These are phyloP conservation scores for Cyrtonyx montezumae DNA, from an alignment of 2,113 vertebrate species.

Conservation along the genomic window DNA sequence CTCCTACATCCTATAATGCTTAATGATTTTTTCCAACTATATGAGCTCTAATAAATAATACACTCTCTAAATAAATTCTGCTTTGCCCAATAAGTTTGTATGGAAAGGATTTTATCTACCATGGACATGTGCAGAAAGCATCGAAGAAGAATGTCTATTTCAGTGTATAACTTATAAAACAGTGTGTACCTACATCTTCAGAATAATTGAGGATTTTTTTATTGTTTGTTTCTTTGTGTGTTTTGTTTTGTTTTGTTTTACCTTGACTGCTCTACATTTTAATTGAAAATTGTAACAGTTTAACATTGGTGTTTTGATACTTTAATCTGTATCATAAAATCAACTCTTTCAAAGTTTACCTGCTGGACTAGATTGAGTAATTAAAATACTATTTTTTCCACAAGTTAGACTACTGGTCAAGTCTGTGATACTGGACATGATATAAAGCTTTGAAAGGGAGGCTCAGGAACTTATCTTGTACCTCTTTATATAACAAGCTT, in stretches of 20 bases:
- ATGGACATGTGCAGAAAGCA: neutral
- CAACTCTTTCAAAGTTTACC: neutral
- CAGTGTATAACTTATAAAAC: neutral
- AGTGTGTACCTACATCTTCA: conserved; percentile 34
- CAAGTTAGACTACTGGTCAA: neutral
- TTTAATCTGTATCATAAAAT: neutral
- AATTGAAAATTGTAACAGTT: conserved; percentile 23
- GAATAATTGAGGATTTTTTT: neutral
- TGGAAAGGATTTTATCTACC: neutral
- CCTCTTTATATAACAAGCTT: neutral
- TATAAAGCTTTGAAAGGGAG: neutral
- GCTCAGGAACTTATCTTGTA: neutral
- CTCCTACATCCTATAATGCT: conserved; percentile 23
- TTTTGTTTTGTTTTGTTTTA: neutral
- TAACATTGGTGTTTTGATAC: neutral
- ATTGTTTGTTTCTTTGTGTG: no score
- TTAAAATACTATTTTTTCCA: neutral
- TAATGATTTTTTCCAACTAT: neutral
- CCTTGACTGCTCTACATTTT: conserved; percentile 3
- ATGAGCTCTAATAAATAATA: neutral
- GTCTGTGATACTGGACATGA: neutral
- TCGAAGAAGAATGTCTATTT: neutral
- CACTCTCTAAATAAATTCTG: neutral
- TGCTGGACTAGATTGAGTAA: neutral
- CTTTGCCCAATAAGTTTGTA: conserved; percentile 30